Conservation (phyloP, 2,888 invertebrate genomes). For the Ophion costatus region DNA sequence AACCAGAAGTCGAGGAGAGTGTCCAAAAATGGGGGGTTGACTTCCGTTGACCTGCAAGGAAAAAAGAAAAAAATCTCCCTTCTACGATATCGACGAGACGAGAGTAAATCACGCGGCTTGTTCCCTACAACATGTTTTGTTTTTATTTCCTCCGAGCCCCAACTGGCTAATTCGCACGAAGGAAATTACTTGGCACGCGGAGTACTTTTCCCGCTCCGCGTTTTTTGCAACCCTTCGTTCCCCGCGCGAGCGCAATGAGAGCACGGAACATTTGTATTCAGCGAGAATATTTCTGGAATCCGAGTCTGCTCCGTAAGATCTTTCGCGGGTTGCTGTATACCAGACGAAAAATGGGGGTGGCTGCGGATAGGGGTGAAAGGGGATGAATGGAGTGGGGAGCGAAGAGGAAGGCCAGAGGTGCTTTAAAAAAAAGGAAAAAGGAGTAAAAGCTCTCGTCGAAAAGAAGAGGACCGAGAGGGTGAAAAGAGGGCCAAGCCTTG, state of each 20-base stretch:
- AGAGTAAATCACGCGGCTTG: slow-evolving; percentile 59
- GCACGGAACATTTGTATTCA: slow-evolving; percentile 78
- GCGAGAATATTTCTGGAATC: slow-evolving; percentile 74
- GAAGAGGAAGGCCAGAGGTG: slow-evolving; percentile 72
- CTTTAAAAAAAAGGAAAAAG: slow-evolving; percentile 77
- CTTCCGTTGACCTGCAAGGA: slow-evolving; percentile 47
- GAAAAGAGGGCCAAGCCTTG: slow-evolving; percentile 34
- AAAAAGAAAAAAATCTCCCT: slow-evolving; percentile 38
- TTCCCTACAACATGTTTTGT: slow-evolving; percentile 54
- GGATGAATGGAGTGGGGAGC: slow-evolving; percentile 45
- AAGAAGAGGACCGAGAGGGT: slow-evolving; percentile 63
- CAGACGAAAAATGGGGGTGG: slow-evolving; percentile 14
- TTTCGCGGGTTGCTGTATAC: slow-evolving; percentile 18
- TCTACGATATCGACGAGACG: slow-evolving; percentile 37
- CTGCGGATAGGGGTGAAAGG: slow-evolving; percentile 4
- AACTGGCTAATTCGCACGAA: slow-evolving; percentile 45
- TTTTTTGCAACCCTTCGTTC: slow-evolving; percentile 1
- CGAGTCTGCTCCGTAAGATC: slow-evolving; percentile 77
- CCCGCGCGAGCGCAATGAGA: slow-evolving; percentile 10
- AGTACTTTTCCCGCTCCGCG: slow-evolving; percentile 17
- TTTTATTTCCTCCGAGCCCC: slow-evolving; percentile 35
- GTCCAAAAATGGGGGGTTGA: slow-evolving; percentile 19
- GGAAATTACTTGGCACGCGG: slow-evolving; percentile 46
- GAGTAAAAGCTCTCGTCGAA: slow-evolving; percentile 73
- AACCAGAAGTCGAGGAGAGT: slow-evolving; percentile 17